These are phyloP conservation scores for Phaetusa simplex DNA, from an alignment of 2,113 vertebrate genomes.

Conservation along the genomic window DNA sequence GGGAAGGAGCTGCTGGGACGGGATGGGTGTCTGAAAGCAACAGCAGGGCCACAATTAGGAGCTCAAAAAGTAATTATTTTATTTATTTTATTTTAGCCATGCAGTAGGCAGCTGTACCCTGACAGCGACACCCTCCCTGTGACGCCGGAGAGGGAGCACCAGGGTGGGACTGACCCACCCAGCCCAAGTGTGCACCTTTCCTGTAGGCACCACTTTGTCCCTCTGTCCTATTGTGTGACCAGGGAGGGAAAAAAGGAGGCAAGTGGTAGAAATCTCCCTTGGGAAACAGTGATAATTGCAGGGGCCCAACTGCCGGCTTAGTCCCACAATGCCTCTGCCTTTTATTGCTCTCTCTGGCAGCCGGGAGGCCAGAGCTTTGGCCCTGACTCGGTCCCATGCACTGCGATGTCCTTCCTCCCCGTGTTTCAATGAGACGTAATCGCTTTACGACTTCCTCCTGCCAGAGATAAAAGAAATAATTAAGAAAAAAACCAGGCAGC, in stretches of 20 bases:
- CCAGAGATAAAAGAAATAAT: conserved; percentile 2
- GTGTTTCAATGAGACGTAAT: not conserved
- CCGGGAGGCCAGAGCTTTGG: not conserved
- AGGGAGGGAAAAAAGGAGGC: not conserved
- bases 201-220: not conserved
- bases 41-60: not conserved
- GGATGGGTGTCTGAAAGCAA: not conserved
- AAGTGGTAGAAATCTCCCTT: not conserved
- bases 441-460: not conserved
- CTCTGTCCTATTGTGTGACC: not conserved
- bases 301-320: not conserved
- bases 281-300: not conserved
- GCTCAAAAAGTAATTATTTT: not conserved
- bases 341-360: not conserved
- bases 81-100: not conserved
- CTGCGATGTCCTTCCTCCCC: not conserved
- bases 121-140: not conserved
- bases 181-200: rapidly evolving
- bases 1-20: not conserved
- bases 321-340: not conserved
- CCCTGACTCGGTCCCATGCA: not conserved
- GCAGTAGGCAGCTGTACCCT: not conserved
- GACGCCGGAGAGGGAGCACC: not conserved
- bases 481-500: not conserved
- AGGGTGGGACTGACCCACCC: not conserved